Evolutionary conservation across 2,797 vertebrate genomes (phyloP), one percentile per base, ranked within the genome.

Genomic region (Gephyroberyx darwinii): DNA sequence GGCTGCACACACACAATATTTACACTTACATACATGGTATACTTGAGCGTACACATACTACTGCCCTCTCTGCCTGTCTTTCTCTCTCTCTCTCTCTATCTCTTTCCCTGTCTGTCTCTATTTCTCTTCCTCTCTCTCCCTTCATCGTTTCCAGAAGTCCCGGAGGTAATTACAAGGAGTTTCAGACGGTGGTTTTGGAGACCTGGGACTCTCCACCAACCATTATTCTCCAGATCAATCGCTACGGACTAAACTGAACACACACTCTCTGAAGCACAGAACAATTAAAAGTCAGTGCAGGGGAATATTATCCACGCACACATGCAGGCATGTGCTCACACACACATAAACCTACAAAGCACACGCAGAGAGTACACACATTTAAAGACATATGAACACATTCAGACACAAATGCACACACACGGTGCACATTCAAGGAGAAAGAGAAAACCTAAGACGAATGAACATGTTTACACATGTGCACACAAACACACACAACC

Each of bases 221-320:
- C 86, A 73, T 88, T 88, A 89, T 82, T 89, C 84, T 87, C 65
- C 74, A 86, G 87, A 91, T 90, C 90, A 91, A 69, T 91, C 82
- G 75, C 83, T 78, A 75, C 73, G 69, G 82, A 81, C 78, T 82
- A 84, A 92, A 89, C 87, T 81, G 78, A 88, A 87, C 84, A 85
- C 82, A 80, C 81, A 82, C 81, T 84, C 86, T 87, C 85, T 78
- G 64, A 86, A 90, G 85, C 86, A 80, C 89, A 80, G 80, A 69
- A 85, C 90, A 89, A 90, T 92, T 90, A 88, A 88, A 85, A 87
- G 74, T 87, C 74, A 82, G 69, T 83, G 78, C 73, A 1, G 45
- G 83, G 76, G 80, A 76, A 71, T 71, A 63, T 66, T 45, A 39
- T 51, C 20, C 70, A 78, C 74, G 37, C 55, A 31, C 60, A 37